Evolutionary conservation across 2,797 vertebrate species (phyloP), one percentile per base, ranked within the genome.

Genomic region (Salarias fasciatus): DNA sequence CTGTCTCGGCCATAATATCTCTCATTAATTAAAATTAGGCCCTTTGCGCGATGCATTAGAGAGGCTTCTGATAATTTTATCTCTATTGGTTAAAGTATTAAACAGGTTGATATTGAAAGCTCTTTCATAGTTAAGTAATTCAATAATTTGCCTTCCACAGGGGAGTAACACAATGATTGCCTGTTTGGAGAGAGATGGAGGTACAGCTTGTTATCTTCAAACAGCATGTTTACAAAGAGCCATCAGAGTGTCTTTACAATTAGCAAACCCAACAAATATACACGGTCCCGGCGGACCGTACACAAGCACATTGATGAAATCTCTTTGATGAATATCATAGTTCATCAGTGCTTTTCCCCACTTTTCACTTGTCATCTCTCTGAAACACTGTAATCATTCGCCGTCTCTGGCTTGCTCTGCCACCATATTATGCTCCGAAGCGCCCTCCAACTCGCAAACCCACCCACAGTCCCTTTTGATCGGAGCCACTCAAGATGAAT

Each of bases 401-500:
- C 47, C 28, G 35, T 52, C 56, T 55, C 54, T 52, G 31, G 28
- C 24, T 73, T 51, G 28, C 63, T 43, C 44, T 33, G 15, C 64
- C 50, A 44, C 14, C 13, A 37, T 54, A 41, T 54, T 54, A 49
- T 54, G 33, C 47, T 55, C 43, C 59, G 28, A 66, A 72, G 75
- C 49, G 44, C 63, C 43, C 59, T 75, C 69, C 67, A 63, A 44
- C 67, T 44, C 47, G 10, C 14, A 51, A 53, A 75, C 56, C 53
- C 49, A 18, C 48, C 60, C 71, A 53, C 60, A 31, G 61, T 72
- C 53, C 46, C 58, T 73, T 84, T 83, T 79, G 72, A 83, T 89
- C 74, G 63, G 38, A 72, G 65, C 58, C 63, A 79, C 76, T 88
- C 53, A 64, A 67, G 56, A 84, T 72, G 77, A 80, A 86, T 84